Conservation (phyloP, 2,888 invertebrate species). For the Agonopterix alstromeriana region DNA sequence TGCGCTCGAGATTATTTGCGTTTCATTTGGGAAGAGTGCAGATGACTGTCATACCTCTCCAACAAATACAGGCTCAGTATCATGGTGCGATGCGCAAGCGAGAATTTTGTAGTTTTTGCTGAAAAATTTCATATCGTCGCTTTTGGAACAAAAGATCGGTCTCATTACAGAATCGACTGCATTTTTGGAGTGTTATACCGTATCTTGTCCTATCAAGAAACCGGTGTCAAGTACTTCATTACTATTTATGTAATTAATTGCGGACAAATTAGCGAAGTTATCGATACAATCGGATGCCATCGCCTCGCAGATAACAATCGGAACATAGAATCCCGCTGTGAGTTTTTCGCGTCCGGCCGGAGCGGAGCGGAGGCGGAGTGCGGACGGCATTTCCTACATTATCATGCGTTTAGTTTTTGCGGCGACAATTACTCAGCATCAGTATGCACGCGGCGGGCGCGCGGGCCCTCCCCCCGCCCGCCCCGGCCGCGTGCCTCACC, state of each 20-base stretch:
- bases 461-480: slow-evolving; percentile 19
- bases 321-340: not conserved
- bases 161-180: too few relatives aligned
- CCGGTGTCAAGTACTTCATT: slow-evolving; percentile 3
- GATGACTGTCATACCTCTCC: too few relatives aligned
- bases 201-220: not conserved
- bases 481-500: slow-evolving; percentile 16
- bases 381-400: slow-evolving; percentile 59
- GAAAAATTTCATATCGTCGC: too few relatives aligned
- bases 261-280: slow-evolving; percentile 1
- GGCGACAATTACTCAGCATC: slow-evolving; percentile 59
- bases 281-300: not conserved
- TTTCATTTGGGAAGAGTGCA: too few relatives aligned
- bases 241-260: slow-evolving; percentile 7
- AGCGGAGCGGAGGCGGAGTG: not conserved
- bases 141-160: too few relatives aligned
- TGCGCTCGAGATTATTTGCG: too few relatives aligned
- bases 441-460: slow-evolving; percentile 57
- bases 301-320: not conserved
- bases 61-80: too few relatives aligned
- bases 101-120: not conserved
- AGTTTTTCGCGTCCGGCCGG: not conserved
- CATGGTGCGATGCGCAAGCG: not conserved
- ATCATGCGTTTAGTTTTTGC: slow-evolving; percentile 62
- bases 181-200: too few relatives aligned